Evolutionary conservation across 2,797 vertebrate genomes (phyloP).

Genomic region (Phyllotis vaccarum): DNA sequence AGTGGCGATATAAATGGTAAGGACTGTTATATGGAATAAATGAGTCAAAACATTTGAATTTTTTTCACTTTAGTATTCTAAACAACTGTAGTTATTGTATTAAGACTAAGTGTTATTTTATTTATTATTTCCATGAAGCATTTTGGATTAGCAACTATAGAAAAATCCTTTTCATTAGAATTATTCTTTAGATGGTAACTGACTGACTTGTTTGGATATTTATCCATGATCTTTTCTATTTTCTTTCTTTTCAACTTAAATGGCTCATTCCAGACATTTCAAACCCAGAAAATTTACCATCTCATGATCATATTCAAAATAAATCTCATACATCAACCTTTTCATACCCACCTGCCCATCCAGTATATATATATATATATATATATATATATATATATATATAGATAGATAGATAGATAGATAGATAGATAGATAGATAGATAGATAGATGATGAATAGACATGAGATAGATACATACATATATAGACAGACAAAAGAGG

Average conservation of each 20-base stretch:
- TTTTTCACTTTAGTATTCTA: slow-evolving; percentile 38
- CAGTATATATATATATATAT: not conserved
- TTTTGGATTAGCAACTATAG: slow-evolving; percentile 33
- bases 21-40: slow-evolving; percentile 62
- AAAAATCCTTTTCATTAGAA: not conserved
- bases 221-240: slow-evolving; percentile 16
- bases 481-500: not conserved
- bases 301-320: slow-evolving; percentile 46
- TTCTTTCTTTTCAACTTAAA: slow-evolving; percentile 42
- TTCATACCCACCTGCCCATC: not conserved
- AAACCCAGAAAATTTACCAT: slow-evolving; percentile 33
- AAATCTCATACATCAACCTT: not conserved
- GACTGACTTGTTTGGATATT: slow-evolving; percentile 9
- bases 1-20: slow-evolving; percentile 72
- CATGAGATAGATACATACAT: not conserved
- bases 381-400: not conserved
- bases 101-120: slow-evolving; percentile 48
- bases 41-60: slow-evolving; percentile 63
- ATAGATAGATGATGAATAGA: not conserved
- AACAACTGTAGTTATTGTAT: slow-evolving; percentile 47
- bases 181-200: slow-evolving; percentile 6
- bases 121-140: slow-evolving; percentile 15
- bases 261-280: slow-evolving; percentile 26
- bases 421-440: not conserved
- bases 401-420: not conserved